Percentiles rank a stretch among this genome's conserved stretches.
These are phyloP conservation scores for Shargacucullia verbasci DNA, from an alignment of 2,888 invertebrate species.

Conservation along the genomic window DNA sequence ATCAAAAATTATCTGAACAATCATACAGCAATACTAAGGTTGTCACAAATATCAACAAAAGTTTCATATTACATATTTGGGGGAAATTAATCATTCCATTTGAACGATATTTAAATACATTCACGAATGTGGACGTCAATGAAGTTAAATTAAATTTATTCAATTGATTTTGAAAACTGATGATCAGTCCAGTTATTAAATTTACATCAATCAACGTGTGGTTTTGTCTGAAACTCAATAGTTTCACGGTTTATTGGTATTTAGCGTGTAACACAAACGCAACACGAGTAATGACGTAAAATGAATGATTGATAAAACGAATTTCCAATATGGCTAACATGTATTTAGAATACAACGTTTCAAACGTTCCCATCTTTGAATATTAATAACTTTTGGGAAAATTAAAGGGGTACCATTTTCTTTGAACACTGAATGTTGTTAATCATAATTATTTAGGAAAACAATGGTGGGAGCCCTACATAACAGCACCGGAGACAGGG, in stretches of 20 bases:
- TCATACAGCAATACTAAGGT: constrained; percentile 53
- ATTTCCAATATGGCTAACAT: background rate
- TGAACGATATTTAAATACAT: constrained; percentile 44
- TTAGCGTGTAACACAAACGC: constrained; percentile 1
- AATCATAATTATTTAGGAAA: constrained; percentile 39
- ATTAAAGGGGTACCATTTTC: background rate
- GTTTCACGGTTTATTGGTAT: constrained; percentile 12
- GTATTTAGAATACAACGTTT: background rate
- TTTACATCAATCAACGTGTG: constrained; percentile 34
- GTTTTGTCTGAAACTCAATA: constrained; percentile 23
- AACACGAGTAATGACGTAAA: too few species aligned
- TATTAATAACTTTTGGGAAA: too few species aligned
- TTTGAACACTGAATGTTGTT: constrained; percentile 7
- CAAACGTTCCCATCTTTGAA: background rate
- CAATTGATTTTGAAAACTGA: constrained; percentile 42
- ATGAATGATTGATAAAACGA: background rate
- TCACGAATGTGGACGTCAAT: constrained; percentile 37
- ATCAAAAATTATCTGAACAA: constrained; percentile 63
- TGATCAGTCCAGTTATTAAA: constrained; percentile 31
- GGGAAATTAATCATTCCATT: constrained; percentile 43
- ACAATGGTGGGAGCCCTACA: constrained; percentile 64
- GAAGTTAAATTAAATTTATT: constrained; percentile 41
- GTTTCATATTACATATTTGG: constrained; percentile 33
- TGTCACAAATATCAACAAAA: constrained; percentile 40
- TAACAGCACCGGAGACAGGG: constrained; percentile 74